Conservation (phyloP, 1,140 invertebrate species). For the Zelostemma sp. region DNA sequence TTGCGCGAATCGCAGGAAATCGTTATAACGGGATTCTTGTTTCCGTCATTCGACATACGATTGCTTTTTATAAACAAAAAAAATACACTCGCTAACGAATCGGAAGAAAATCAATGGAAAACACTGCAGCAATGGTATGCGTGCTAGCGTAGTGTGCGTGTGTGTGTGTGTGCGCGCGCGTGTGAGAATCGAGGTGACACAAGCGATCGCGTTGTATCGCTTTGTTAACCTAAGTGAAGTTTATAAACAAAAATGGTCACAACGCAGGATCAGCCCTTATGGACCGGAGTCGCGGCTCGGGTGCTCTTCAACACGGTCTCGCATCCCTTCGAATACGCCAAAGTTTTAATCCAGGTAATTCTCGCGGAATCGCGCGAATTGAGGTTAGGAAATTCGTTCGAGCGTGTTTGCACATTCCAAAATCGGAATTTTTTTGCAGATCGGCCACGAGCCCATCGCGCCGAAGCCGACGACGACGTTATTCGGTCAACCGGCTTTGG, state of each 20-base stretch:
- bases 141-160: no score
- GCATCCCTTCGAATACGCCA: conserved; percentile 86
- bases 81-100: no score
- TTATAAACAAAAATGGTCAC: conserved; percentile 43
- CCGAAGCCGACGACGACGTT: conserved; percentile 81
- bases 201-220: no score
- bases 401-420: background rate
- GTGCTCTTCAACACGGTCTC: conserved; percentile 72
- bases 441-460: conserved; percentile 88
- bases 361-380: conserved; percentile 5
- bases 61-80: no score
- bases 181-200: no score
- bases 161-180: no score
- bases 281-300: conserved; percentile 51
- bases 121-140: no score
- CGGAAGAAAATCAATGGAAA: no score
- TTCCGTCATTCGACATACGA: no score
- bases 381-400: conserved; percentile 21
- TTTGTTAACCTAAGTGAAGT: no score
- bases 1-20: no score
- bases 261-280: conserved; percentile 50
- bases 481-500: conserved; percentile 81
- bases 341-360: conserved; percentile 81
- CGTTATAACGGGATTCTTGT: no score
- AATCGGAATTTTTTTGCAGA: conserved; percentile 63